Evolutionary conservation across 1,140 invertebrate species (phyloP), one percentile per base, ranked within the genome.

Genomic region (Pseudomyrmex flavicornis): DNA sequence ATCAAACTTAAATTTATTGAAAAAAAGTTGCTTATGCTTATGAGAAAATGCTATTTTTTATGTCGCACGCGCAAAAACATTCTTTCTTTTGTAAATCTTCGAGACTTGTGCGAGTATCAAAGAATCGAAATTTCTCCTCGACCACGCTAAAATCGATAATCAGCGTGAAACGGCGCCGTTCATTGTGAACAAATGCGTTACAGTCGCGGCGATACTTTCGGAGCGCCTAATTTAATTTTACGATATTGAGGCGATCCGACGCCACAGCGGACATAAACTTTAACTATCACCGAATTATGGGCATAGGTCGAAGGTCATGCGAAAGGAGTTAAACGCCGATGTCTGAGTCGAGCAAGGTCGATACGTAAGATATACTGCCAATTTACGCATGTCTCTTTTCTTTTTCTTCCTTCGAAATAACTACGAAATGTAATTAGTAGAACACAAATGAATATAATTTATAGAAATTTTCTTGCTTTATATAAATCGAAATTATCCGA

Each of bases 301-400:
- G 12, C 56, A 75, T 75, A 62, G 82, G 74, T 87, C 82, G 35
- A 80, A 88, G 69, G 73, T 87, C 80, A 56, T 22, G 69, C n/a
- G 22, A 83, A 59, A 61, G 20, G 15, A 86, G 80, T 69, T 77
- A 76, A 75, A 56, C 44, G 20, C 9, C 61, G 22, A n/a, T 50
- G 20, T 44, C 44, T 74, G 17, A 17, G 17, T 17, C 17, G 17
- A 0, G 17, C 17, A 17, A 17, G 17, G 17, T 17, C 17, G 17
- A 17, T 17, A 17, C 44, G 70, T 22, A 48, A 59, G 8, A 20
- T 58, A 35, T 70, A 59, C 26, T 58, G 7, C 12, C 15, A 59
- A 26, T 59, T 12, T 35, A 35, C 35, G 35, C 35, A 35, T 35
- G 35, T 35, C 35, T 7, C 5, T 35, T 35, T 35, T 35, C 35